Conservation (phyloP, 2,797 vertebrate species). For the Acanthurus lineatus region DNA sequence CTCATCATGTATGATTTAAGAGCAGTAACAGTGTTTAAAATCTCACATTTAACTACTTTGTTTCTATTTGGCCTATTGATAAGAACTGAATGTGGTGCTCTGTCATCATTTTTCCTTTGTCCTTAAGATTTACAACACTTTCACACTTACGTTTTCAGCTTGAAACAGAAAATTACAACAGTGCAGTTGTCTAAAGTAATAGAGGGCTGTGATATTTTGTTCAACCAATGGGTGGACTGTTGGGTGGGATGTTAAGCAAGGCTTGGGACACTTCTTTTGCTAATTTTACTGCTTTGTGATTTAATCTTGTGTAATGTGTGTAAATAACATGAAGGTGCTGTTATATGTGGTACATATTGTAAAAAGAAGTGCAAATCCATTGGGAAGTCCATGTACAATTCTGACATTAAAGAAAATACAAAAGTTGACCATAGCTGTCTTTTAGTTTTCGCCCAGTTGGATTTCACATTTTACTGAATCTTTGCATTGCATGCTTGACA, state of each 20-base stretch:
- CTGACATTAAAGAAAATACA: conserved; percentile 86
- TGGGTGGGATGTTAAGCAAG: conserved; percentile 36
- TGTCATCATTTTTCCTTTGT: conserved; percentile 30
- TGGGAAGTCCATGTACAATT: conserved; percentile 87
- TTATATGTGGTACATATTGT: conserved; percentile 90
- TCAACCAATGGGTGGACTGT: conserved; percentile 36
- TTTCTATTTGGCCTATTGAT: conserved; percentile 53
- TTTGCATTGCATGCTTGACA: background rate
- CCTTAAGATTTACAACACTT: conserved; percentile 8
- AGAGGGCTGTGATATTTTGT: conserved; percentile 50
- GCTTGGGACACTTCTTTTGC: conserved; percentile 53
- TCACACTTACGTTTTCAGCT: no score
- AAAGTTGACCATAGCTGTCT: conserved; percentile 55
- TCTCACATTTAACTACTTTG: conserved; percentile 4
- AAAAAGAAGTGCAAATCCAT: conserved; percentile 85
- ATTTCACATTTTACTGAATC: background rate
- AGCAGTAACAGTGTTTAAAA: conserved; percentile 45
- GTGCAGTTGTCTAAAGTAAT: no score
- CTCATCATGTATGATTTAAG: conserved; percentile 20
- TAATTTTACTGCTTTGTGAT: conserved; percentile 87
- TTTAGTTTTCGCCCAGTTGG: conserved; percentile 4
- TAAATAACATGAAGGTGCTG: conserved; percentile 88
- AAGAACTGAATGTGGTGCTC: conserved; percentile 25
- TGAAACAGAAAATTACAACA: no score
- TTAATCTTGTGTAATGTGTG: conserved; percentile 88